Evolutionary conservation across 2,888 invertebrate species (phyloP).

Genomic region (Herminia tarsipennalis): DNA sequence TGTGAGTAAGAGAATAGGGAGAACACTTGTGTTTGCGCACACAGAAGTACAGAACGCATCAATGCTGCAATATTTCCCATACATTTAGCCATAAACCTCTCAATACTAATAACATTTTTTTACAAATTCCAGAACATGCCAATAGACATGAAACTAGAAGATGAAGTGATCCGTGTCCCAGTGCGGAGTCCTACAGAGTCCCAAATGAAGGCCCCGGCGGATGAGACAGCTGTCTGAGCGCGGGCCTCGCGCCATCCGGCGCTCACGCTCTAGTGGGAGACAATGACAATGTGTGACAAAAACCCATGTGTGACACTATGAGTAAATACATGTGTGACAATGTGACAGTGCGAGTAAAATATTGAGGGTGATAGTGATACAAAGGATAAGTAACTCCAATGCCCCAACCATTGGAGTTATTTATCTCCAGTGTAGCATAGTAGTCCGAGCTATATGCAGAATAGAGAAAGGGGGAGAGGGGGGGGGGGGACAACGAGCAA

Average conservation of each 20-base stretch:
- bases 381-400: too few relatives aligned
- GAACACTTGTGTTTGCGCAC: too few relatives aligned
- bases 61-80: too few relatives aligned
- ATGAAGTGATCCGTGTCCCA: conserved; percentile 71
- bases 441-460: too few relatives aligned
- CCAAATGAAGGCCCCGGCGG: conserved; percentile 55
- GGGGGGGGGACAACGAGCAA: too few relatives aligned
- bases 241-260: conserved; percentile 45
- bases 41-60: too few relatives aligned
- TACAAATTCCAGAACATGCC: conserved; percentile 69
- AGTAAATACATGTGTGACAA: background rate
- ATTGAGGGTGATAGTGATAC: too few relatives aligned
- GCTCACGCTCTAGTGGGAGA: conserved; percentile 51
- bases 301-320: background rate
- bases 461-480: too few relatives aligned
- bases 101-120: background rate
- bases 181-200: conserved; percentile 58
- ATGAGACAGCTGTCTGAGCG: conserved; percentile 80
- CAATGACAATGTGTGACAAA: background rate
- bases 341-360: background rate
- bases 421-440: too few relatives aligned
- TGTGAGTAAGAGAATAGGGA: too few relatives aligned
- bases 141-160: conserved; percentile 72
- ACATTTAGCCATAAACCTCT: too few relatives aligned
- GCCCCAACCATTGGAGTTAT: too few relatives aligned